A percentile compares a stretch with the other conserved stretches of the same genome.
Evolutionary conservation across 2,888 invertebrate genomes (phyloP).

Genomic region (Dasysyrphus tricinctus): DNA sequence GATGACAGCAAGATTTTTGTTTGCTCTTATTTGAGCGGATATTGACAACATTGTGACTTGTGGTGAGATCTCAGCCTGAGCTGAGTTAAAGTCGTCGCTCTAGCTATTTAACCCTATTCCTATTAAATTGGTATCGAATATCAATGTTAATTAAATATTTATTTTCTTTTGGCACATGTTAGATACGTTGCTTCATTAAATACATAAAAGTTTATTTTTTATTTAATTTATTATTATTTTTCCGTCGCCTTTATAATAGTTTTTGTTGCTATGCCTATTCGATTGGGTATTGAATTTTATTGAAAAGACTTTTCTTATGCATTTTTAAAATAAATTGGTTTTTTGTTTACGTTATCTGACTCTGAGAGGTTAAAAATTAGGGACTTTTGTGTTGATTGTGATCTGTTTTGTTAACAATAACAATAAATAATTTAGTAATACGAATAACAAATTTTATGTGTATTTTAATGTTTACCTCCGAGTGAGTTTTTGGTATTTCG

Average conservation of each 20-base stretch:
- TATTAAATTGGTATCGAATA: constrained; percentile 59
- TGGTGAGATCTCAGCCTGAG: not conserved
- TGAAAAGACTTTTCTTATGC: constrained; percentile 51
- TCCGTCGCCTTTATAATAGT: constrained; percentile 1
- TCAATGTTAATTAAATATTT: constrained; percentile 72
- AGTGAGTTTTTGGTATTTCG: not conserved
- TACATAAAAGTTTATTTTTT: constrained; percentile 30
- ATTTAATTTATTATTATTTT: constrained; percentile 34
- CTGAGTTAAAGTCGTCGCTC: constrained; percentile 14
- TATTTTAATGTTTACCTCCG: not conserved
- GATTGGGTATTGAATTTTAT: constrained; percentile 67
- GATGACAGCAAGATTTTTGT: constrained; percentile 25
- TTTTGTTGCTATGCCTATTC: constrained; percentile 20
- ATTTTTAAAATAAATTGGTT: constrained; percentile 52
- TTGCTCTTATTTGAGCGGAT: constrained; percentile 20
- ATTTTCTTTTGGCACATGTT: constrained; percentile 68
- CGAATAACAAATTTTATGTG: not conserved
- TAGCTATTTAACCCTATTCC: constrained; percentile 62
- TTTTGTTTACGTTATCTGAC: not conserved
- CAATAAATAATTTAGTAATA: not conserved
- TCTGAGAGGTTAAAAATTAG: not conserved
- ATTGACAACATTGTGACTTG: not conserved
- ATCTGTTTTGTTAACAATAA: constrained; percentile 4
- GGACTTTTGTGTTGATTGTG: not conserved
- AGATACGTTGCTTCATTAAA: not conserved